Evolutionary conservation across 2,888 invertebrate species (phyloP).

Genomic region (Dryomyza anilis): DNA sequence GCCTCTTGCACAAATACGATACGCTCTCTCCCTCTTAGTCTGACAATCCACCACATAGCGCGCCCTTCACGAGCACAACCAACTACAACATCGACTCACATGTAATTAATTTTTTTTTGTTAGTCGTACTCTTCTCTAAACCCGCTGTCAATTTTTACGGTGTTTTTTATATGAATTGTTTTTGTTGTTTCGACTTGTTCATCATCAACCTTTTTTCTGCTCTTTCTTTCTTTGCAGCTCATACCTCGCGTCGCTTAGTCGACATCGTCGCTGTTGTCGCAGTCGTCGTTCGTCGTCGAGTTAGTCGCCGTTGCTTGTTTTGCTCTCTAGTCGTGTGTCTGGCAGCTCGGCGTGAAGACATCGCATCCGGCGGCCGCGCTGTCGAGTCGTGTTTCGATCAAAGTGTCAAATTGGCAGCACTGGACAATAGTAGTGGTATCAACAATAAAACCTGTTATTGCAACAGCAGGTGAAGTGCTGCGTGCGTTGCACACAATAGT

Average conservation of each 20-base stretch:
- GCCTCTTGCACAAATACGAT: too few species aligned
- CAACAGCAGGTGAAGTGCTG: not conserved
- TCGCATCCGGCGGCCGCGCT: not conserved
- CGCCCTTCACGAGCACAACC: not conserved
- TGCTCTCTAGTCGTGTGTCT: constrained; percentile 22
- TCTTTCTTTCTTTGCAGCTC: constrained; percentile 20
- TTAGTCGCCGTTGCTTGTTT: constrained; percentile 7
- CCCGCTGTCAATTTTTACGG: constrained; percentile 14
- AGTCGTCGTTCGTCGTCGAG: constrained; percentile 5
- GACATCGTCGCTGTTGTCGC: constrained; percentile 1
- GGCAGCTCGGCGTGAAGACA: constrained; percentile 21
- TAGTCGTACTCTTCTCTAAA: not conserved
- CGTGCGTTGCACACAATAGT: too few species aligned
- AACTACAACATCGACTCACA: constrained; percentile 2
- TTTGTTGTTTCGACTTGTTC: too few species aligned
- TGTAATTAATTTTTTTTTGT: constrained; percentile 4
- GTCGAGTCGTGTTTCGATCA: not conserved
- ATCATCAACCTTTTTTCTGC: not conserved
- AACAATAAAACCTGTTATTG: not conserved
- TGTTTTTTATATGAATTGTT: constrained; percentile 6
- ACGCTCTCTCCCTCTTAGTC: too few species aligned
- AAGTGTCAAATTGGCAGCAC: constrained; percentile 10
- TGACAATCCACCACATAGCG: too few species aligned
- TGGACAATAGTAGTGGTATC: not conserved
- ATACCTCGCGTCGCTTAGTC: constrained; percentile 5